phyloP scores from a whole-genome alignment of 2,797 vertebrate species.

The Lagothrix lagotricha region DNA sequence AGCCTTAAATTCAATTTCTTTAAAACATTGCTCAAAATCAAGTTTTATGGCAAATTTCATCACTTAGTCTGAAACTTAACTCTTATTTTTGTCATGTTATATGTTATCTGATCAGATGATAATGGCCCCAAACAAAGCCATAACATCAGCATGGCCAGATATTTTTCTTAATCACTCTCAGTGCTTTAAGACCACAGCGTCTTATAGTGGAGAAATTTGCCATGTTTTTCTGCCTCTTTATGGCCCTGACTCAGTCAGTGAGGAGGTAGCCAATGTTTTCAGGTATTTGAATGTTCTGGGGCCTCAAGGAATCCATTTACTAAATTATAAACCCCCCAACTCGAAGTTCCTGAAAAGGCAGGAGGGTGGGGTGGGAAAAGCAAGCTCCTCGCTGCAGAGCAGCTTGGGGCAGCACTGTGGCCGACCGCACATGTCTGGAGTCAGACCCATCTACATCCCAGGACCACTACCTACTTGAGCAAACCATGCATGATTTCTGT shows the following conservation, averaged over 20 bases:
- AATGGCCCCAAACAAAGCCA: background rate
- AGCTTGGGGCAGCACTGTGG: background rate
- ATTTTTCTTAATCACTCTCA: background rate
- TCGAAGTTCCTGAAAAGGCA: background rate
- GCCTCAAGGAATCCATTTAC: background rate
- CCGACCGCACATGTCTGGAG: background rate
- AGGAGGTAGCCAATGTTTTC: background rate
- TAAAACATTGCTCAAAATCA: background rate
- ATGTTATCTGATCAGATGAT: background rate
- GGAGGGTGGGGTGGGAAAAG: background rate
- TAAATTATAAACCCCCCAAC: background rate
- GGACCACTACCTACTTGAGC: background rate
- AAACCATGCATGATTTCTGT: background rate
- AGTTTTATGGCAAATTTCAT: background rate
- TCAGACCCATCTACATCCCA: background rate
- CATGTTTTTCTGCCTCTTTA: background rate
- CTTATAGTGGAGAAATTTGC: background rate
- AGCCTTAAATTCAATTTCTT: background rate
- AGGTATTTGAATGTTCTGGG: background rate
- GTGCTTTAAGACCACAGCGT: background rate
- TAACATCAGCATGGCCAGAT: background rate
- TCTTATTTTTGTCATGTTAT: background rate
- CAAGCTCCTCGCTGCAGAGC: background rate
- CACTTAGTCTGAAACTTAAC: background rate
- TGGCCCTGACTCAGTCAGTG: background rate